Percentiles rank a stretch among this genome's conserved stretches.
Conservation (phyloP, 2,113 vertebrate genomes). For the Salvelinus fontinalis region DNA sequence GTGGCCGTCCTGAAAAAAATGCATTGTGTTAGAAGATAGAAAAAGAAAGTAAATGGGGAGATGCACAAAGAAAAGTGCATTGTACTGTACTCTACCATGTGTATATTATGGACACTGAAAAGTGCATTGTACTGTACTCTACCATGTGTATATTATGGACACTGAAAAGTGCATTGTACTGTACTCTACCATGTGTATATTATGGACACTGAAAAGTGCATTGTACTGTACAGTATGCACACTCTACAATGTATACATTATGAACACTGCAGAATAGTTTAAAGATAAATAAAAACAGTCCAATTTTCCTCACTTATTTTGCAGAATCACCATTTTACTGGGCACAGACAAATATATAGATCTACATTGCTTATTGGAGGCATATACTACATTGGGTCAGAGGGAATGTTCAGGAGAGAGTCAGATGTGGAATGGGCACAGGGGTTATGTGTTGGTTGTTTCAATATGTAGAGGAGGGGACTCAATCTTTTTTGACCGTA, state of each 20-base stretch:
- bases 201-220: too few species aligned
- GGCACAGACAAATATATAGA: not conserved
- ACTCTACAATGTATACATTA: slow-evolving; percentile 23
- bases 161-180: not conserved
- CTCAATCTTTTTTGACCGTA: too few species aligned
- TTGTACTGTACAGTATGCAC: slow-evolving; percentile 30
- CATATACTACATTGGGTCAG: not conserved
- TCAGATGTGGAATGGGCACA: too few species aligned
- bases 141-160: not conserved
- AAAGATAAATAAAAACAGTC: not conserved
- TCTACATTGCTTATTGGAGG: not conserved
- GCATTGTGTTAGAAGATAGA: slow-evolving; percentile 44
- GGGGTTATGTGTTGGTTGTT: too few species aligned
- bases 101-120: too few species aligned
- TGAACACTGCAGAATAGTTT: not conserved
- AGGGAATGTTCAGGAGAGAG: too few species aligned
- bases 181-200: too few species aligned
- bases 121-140: slow-evolving; percentile 30
- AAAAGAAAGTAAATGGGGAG: slow-evolving; percentile 4
- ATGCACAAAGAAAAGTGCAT: not conserved
- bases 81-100: too few species aligned
- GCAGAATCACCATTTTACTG: not conserved
- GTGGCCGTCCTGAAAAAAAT: slow-evolving; percentile 47
- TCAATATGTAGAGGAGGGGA: too few species aligned
- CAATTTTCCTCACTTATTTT: not conserved